Percentiles rank a stretch among this genome's conserved stretches.
Evolutionary conservation across 2,113 vertebrate genomes (phyloP).

Genomic region (Pseudolaguvia tuberculata): DNA sequence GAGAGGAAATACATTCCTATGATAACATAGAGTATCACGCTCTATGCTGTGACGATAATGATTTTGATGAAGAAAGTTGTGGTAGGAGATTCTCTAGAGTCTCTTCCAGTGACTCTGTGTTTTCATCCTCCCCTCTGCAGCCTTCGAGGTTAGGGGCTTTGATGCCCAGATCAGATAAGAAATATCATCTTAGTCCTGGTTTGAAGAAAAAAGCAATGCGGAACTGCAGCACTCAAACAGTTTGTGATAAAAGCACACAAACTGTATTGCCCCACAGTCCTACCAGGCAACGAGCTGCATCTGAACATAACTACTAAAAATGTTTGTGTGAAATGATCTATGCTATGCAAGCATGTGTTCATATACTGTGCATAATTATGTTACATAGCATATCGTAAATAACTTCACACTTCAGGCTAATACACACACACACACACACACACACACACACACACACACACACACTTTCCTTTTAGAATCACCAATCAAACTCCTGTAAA

Average conservation of each 20-base stretch:
- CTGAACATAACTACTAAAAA: conserved; percentile 46
- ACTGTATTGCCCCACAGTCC: conserved; percentile 72
- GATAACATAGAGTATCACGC: conserved; percentile 79
- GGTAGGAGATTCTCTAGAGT: conserved; percentile 43
- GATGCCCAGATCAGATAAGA: conserved; percentile 36
- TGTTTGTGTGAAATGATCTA: conserved; percentile 2
- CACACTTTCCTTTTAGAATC: no score
- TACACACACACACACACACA: no score
- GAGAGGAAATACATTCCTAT: conserved; percentile 72
- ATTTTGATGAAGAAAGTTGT: conserved; percentile 47
- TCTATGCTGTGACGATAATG: conserved; percentile 71
- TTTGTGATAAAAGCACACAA: conserved; percentile 81
- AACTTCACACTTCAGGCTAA: not conserved
- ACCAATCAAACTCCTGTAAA: no score
- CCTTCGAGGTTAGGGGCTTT: not conserved
- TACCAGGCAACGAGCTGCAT: conserved; percentile 64
- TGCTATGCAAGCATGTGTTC: not conserved
- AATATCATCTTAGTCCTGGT: conserved; percentile 37
- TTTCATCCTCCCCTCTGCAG: conserved; percentile 37
- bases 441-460: no score
- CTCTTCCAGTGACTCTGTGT: conserved; percentile 48
- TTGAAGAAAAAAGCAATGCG: conserved; percentile 58
- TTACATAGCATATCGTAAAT: not conserved
- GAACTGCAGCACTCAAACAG: conserved; percentile 78
- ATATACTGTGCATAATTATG: not conserved